phyloP scores from a whole-genome alignment of 2,797 vertebrate species.

The Microctenopoma stevenorrisi region DNA sequence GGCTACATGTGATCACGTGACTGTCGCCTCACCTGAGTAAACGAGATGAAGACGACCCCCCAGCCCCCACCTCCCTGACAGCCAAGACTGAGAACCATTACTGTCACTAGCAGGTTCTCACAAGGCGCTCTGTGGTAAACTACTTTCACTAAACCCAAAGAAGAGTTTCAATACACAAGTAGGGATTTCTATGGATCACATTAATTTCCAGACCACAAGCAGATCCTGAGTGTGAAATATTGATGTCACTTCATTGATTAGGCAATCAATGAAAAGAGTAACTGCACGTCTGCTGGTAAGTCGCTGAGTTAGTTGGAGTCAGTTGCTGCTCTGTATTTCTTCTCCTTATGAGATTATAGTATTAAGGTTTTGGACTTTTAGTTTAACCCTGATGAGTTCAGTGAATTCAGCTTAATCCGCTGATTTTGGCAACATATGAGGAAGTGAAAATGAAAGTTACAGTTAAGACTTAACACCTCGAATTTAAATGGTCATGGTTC shows the following conservation, averaged over 20 bases:
- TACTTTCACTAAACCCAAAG: too few species aligned
- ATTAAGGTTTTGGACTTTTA: too few species aligned
- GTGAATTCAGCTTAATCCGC: neutral
- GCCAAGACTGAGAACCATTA: neutral
- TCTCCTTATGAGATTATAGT: too few species aligned
- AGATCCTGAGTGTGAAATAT: neutral
- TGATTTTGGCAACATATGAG: neutral
- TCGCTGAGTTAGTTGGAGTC: too few species aligned
- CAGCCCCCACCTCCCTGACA: too few species aligned
- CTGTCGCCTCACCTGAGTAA: neutral
- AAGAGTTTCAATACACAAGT: neutral
- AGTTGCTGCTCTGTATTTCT: too few species aligned
- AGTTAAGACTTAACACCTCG: neutral
- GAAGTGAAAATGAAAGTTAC: slow-evolving; percentile 17
- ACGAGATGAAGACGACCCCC: neutral
- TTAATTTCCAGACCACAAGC: neutral
- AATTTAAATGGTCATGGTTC: neutral
- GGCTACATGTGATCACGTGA: slow-evolving; percentile 38
- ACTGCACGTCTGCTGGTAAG: too few species aligned
- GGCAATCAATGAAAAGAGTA: too few species aligned
- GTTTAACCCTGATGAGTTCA: neutral
- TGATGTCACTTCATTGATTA: too few species aligned
- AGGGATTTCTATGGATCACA: neutral
- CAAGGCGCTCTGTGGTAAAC: neutral
- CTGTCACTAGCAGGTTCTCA: neutral